Evolutionary conservation across 2,113 vertebrate genomes (phyloP), one percentile per base, ranked within the genome.

Genomic region (Catharus fuscescens): DNA sequence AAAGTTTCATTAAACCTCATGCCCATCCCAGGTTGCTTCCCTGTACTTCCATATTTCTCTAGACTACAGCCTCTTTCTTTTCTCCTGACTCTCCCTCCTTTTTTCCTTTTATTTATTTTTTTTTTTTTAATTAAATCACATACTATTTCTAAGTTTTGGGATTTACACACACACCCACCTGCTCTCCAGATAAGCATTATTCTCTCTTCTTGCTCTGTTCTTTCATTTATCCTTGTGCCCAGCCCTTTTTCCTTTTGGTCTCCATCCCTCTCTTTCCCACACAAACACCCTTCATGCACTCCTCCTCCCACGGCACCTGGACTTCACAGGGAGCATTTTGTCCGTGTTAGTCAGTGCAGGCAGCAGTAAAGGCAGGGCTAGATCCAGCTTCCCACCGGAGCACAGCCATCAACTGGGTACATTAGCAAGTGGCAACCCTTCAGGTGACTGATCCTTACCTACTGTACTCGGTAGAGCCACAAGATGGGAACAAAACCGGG

Each of bases 21-120:
- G 11, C 26, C 34, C 4, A 1, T 80, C 53, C 24, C 32, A 56
- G 36, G 64, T 54, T 60, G n/a, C 86, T 56, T 18, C 62, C 32
- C 28, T 72, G 21, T 34, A 79, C 10, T 74, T 38, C 19, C 1
- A 9, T 32, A 29, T 4, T 59, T 24, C 66, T 36, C 64, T 28
- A 72, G 21, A 72, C n/a, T 40, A 54, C 3, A 20, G 45, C 8
- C 40, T 54, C 34, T 34, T 73, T 65, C 12, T 50, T 44, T n/a
- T 32, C 45, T 53, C 34, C 23, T 8, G 7, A 10, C 9, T 11
- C 5, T 2, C 4, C 4, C 7, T 2, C 9, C 16, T 20, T 5
- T 15, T 18, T 36, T 38, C 11, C 38, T 11, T 38, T 38, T 38
- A 38, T 38, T 38, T 38, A 38, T 5, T 28, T 24, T 40, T 21